These are phyloP conservation scores for Dynastes grantii DNA, from an alignment of 2,888 invertebrate genomes.

Conservation along the genomic window DNA sequence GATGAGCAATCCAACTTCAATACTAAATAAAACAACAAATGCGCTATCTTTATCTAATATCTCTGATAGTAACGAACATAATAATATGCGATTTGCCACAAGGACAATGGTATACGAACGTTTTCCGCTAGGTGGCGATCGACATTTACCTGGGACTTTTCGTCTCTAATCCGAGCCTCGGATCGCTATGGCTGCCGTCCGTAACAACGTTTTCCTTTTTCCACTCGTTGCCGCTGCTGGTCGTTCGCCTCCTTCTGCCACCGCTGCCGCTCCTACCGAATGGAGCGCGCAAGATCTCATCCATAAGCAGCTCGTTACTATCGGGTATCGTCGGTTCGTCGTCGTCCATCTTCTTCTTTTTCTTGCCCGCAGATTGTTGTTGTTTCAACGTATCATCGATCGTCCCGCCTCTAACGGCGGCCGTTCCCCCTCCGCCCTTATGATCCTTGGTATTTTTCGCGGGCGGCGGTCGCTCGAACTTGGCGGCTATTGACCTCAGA, in stretches of 20 bases:
- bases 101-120: too few relatives aligned
- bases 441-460: too few relatives aligned
- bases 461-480: slow-evolving; percentile 59
- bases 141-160: too few relatives aligned
- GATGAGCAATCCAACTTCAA: too few relatives aligned
- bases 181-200: too few relatives aligned
- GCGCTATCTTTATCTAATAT: too few relatives aligned
- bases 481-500: slow-evolving; percentile 63
- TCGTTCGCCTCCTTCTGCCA: slow-evolving; percentile 58
- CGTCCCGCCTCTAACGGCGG: background rate
- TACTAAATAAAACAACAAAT: too few relatives aligned
- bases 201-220: slow-evolving; percentile 59
- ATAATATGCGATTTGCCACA: too few relatives aligned
- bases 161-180: too few relatives aligned
- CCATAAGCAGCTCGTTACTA: slow-evolving; percentile 5
- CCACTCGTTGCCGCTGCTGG: slow-evolving; percentile 61
- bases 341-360: slow-evolving; percentile 20
- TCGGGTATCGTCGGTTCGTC: slow-evolving; percentile 49
- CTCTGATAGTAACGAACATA: too few relatives aligned
- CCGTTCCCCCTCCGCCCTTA: background rate
- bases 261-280: slow-evolving; percentile 28
- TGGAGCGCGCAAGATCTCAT: slow-evolving; percentile 52
- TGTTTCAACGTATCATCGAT: background rate
- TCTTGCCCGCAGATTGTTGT: background rate
- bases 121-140: too few relatives aligned